A percentile compares a stretch with the other conserved stretches of the same genome.
Conservation (phyloP, 2,113 vertebrate species). For the Lipotes vexillifer region DNA sequence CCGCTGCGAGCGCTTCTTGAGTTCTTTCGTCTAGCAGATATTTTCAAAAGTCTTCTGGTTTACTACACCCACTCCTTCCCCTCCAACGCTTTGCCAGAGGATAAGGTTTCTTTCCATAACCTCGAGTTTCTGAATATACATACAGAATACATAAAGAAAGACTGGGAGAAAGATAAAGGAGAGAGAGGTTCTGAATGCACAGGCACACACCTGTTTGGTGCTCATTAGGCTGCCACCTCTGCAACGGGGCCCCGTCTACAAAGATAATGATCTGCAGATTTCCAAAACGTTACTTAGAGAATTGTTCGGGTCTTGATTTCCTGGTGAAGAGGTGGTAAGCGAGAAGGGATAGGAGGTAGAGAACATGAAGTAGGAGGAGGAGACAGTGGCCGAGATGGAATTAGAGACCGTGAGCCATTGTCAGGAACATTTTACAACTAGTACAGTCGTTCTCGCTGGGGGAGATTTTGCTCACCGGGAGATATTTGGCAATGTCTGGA, state of each 20-base stretch:
- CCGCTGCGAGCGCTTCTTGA: background rate
- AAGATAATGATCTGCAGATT: background rate
- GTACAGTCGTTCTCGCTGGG: background rate
- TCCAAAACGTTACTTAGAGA: constrained; percentile 3
- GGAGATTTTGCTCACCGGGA: background rate
- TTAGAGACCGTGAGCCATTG: background rate
- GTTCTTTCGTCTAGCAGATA: background rate
- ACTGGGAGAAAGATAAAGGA: background rate
- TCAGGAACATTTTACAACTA: background rate
- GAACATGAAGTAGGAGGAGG: background rate
- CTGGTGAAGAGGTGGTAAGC: background rate
- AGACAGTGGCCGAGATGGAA: background rate
- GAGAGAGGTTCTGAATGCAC: background rate
- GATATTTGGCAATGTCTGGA: background rate
- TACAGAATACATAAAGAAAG: background rate
- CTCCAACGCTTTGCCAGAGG: background rate
- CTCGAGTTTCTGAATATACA: constrained; percentile 13
- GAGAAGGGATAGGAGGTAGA: background rate
- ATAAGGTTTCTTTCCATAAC: background rate
- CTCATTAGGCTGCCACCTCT: background rate
- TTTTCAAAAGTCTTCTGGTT: constrained; percentile 26
- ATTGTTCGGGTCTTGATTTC: background rate
- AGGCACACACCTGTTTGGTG: constrained; percentile 2
- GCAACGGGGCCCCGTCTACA: background rate
- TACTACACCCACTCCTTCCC: background rate